phyloP scores from a whole-genome alignment of 35 echinoderm and acorn worm species.

The Ophioderma brevispina region DNA sequence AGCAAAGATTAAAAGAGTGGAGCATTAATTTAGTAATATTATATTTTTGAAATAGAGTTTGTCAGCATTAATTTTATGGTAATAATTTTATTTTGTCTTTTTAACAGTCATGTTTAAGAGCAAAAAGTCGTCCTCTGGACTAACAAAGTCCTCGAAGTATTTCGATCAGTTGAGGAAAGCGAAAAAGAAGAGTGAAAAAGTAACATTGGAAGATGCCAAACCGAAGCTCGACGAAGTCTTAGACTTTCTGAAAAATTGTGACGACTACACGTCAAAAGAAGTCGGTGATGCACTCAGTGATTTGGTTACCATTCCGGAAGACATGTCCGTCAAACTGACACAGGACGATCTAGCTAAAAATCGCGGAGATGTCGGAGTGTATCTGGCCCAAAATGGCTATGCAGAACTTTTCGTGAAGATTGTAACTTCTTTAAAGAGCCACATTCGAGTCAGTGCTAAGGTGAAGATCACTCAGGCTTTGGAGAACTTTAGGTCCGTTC shows the following conservation, averaged over 20 bases:
- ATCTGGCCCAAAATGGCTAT: not conserved
- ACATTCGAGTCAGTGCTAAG: not conserved
- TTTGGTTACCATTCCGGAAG: not conserved
- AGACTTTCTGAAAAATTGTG: not conserved
- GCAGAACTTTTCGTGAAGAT: constrained; percentile 1
- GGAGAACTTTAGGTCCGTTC: not conserved
- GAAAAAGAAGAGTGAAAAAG: not conserved
- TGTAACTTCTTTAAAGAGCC: not conserved
- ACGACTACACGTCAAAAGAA: not conserved
- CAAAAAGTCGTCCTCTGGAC: not conserved
- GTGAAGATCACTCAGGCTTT: not conserved
- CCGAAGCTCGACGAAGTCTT: not conserved
- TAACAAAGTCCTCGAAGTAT: not conserved
- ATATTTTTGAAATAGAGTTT: too few relatives aligned
- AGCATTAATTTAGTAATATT: too few relatives aligned
- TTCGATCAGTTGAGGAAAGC: not conserved
- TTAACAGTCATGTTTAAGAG: not conserved
- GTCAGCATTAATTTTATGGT: too few relatives aligned
- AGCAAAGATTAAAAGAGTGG: too few relatives aligned
- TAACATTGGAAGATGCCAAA: not conserved
- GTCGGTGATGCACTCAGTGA: not conserved
- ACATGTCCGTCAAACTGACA: not conserved
- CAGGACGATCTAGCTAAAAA: not conserved
- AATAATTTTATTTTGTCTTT: not conserved
- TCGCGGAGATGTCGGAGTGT: not conserved